Conservation (phyloP, 2,888 invertebrate genomes). For the Chrysolina americana region DNA sequence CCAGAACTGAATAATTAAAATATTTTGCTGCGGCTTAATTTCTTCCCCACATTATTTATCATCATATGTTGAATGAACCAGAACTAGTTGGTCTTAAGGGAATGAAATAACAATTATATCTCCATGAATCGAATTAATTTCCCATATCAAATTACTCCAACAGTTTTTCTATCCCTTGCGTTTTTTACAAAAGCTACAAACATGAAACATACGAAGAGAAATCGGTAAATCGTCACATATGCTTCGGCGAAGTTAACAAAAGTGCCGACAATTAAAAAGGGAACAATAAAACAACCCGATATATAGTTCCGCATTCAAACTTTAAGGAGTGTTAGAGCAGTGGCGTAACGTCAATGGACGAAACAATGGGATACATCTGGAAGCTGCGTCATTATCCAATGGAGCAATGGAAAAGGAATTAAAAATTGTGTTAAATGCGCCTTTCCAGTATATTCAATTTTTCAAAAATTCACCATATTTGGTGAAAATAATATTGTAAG, state of each 20-base stretch:
- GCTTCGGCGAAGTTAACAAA: slow-evolving; percentile 14
- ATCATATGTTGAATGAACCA: too few species aligned
- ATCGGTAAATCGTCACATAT: slow-evolving; percentile 22
- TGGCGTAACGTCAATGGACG: not conserved
- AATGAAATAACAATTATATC: not conserved
- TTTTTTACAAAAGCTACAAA: not conserved
- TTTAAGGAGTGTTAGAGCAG: slow-evolving; percentile 20
- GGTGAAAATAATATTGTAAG: too few species aligned
- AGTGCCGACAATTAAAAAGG: slow-evolving; percentile 28
- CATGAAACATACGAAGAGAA: slow-evolving; percentile 14
- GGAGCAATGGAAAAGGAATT: not conserved
- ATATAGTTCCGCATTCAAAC: slow-evolving; percentile 14
- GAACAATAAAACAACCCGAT: slow-evolving; percentile 13
- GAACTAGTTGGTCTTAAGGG: too few species aligned
- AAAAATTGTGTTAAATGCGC: too few species aligned
- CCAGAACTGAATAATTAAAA: too few species aligned
- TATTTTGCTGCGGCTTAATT: too few species aligned
- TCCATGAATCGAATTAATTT: not conserved
- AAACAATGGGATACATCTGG: not conserved
- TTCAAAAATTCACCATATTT: too few species aligned
- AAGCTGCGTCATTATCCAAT: not conserved
- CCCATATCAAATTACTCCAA: not conserved
- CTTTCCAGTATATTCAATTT: too few species aligned
- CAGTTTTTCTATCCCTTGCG: not conserved
- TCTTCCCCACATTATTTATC: too few species aligned